Evolutionary conservation across 2,888 invertebrate species (phyloP).

Genomic region (Acanthosepion pharaonis): DNA sequence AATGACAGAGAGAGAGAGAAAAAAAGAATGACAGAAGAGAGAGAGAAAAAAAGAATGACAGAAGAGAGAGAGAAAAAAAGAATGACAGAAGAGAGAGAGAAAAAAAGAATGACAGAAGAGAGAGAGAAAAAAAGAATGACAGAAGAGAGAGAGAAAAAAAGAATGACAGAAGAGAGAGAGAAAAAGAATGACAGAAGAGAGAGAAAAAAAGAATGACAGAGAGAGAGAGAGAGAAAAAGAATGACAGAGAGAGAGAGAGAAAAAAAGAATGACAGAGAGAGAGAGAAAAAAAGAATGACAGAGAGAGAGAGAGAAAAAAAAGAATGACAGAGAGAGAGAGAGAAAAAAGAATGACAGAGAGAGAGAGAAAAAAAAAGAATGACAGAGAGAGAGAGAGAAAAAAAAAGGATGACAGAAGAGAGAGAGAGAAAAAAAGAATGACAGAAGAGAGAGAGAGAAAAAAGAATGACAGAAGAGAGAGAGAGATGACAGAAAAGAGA

Average conservation of each 20-base stretch:
- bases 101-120: neutral
- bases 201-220: neutral
- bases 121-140: too few relatives aligned
- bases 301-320: neutral
- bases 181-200: neutral
- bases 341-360: too few relatives aligned
- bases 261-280: too few relatives aligned
- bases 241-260: neutral
- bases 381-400: neutral
- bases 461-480: neutral
- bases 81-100: neutral
- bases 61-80: too few relatives aligned
- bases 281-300: too few relatives aligned
- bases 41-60: too few relatives aligned
- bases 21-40: neutral
- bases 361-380: neutral
- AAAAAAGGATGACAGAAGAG: neutral
- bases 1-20: fast-evolving
- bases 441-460: too few relatives aligned
- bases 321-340: neutral
- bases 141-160: neutral
- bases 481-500: neutral
- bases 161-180: neutral
- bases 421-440: too few relatives aligned
- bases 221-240: neutral